Conservation (phyloP, 2,888 invertebrate species). For the Zygogramma bicolorata region DNA sequence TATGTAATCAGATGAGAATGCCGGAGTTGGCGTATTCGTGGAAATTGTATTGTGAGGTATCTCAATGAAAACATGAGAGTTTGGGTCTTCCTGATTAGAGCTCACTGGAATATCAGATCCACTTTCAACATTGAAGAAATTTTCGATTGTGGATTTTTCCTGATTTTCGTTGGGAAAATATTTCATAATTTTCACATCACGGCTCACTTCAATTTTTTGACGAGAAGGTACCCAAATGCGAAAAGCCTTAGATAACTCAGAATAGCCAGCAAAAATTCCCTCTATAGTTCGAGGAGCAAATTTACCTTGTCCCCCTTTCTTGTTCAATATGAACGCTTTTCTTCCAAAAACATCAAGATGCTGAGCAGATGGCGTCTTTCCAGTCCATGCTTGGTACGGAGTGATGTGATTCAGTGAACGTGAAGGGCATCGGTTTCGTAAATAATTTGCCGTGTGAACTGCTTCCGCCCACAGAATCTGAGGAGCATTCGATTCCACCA, state of each 20-base stretch:
- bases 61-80: too few relatives aligned
- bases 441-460: slow-evolving; percentile 6
- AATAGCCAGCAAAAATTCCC: neutral
- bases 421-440: neutral
- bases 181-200: slow-evolving; percentile 1
- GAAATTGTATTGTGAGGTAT: too few relatives aligned
- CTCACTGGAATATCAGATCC: neutral
- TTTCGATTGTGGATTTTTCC: neutral
- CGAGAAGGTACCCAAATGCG: neutral
- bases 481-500: too few relatives aligned
- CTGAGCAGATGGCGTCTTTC: neutral
- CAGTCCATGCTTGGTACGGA: neutral
- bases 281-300: neutral
- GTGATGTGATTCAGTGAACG: neutral
- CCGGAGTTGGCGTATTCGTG: too few relatives aligned
- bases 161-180: neutral
- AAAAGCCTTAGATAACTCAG: neutral
- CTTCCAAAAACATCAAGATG: neutral
- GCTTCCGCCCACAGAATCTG: neutral
- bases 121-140: neutral
- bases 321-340: neutral
- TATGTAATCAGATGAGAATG: too few relatives aligned
- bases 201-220: neutral
- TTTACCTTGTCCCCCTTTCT: neutral
- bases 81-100: too few relatives aligned